Evolutionary conservation across 2,113 vertebrate species (phyloP).

Genomic region (Paraplagusia blochii): DNA sequence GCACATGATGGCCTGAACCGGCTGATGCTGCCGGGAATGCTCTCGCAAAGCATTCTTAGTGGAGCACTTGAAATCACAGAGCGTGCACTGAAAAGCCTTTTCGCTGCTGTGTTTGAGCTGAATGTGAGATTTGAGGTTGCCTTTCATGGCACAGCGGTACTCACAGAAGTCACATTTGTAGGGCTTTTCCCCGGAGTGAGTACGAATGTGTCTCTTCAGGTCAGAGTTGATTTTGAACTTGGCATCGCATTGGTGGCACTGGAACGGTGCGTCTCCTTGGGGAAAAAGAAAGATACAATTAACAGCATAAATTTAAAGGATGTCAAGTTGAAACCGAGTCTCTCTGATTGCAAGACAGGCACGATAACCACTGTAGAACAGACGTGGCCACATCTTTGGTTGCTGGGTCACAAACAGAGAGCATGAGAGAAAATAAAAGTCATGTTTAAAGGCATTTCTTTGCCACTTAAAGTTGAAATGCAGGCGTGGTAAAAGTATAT

Average conservation of each 20-base stretch:
- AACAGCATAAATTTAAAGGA: background rate
- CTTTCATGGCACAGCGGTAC: conserved; percentile 97
- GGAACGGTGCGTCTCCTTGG: conserved; percentile 85
- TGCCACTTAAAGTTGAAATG: too few species aligned
- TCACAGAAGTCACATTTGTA: conserved; percentile 95
- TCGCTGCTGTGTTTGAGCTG: conserved; percentile 89
- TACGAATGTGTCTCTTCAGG: conserved; percentile 92
- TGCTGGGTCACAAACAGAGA: too few species aligned
- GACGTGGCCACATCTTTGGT: too few species aligned
- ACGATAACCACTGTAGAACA: too few species aligned
- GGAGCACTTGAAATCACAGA: conserved; percentile 90
- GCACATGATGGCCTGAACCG: conserved; percentile 86
- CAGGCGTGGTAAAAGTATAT: too few species aligned
- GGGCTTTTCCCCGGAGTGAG: conserved; percentile 96
- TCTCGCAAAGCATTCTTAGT: conserved; percentile 87
- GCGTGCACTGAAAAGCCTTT: conserved; percentile 81
- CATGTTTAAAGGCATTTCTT: too few species aligned
- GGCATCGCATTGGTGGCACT: conserved; percentile 91
- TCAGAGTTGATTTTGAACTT: conserved; percentile 99
- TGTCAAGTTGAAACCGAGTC: too few species aligned
- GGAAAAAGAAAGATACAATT: background rate
- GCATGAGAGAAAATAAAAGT: too few species aligned
- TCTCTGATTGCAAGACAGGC: too few species aligned
- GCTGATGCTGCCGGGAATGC: conserved; percentile 86
- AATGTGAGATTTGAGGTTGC: conserved; percentile 94